Base-by-base conservation (phyloP, 2,797 vertebrate genomes). In the Vespertilio murinus region DNA sequence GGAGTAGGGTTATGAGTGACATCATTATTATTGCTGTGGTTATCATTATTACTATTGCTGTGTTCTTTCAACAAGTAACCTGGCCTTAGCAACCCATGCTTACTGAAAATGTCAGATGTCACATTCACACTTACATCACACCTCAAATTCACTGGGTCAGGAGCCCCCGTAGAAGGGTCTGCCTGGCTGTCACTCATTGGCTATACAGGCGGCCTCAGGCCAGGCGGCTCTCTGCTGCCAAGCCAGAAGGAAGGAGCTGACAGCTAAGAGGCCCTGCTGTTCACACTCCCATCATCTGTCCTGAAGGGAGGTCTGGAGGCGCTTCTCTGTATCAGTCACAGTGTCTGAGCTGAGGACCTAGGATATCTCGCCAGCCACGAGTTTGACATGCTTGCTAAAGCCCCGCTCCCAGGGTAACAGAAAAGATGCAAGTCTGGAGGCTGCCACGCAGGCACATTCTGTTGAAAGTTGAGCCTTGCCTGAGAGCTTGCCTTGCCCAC, bases 121-220 rank as follows among this genome's bases (percentile, higher is more conserved):
- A 82, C 7, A 13, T 40, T 74, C 64, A 49, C 59, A 12, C 49
- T 70, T 47, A 30, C 4, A 11, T 5, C 45, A 65, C 14, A 20
- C 23, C 70, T 91, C 14, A 3, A 33, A 22, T 25, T 35, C 8
- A 1, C 40, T 59, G n/a, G n/a, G 8, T 23, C 28, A 8, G n/a
- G 6, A 5, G 0, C 18, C 47, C 14, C 12, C 12, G n/a, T 17
- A 6, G 38, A 70, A 16, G 22, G 38, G 0, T 17, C 74, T 25
- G 23, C 10, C 20, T 28, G 5, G 1, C 17, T 33, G 10, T 54
- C 42, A 40, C 10, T 54, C 42, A 40, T 10, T 12, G 14, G 23
- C 23, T 61, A 13, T 49, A 8, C 22, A n/a, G 25, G 40, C 17
- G 8, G 13, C 18, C 23, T 92, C 16, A 2, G 33, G 11, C 3